phyloP scores from a whole-genome alignment of 2,888 invertebrate genomes.

The Diaphora mendica region DNA sequence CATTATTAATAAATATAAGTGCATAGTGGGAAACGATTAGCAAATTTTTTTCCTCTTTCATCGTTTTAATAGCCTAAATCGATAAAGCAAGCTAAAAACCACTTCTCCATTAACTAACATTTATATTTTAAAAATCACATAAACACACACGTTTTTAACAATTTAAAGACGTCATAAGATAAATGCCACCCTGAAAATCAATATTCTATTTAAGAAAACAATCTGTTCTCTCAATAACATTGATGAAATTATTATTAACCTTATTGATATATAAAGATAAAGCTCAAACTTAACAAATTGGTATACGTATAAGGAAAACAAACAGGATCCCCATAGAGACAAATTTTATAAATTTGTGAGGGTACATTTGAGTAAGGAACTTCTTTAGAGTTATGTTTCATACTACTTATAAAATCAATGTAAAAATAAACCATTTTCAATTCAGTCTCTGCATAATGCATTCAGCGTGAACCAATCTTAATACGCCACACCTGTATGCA shows the following conservation, averaged over 20 bases:
- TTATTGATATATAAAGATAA: background rate
- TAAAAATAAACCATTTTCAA: background rate
- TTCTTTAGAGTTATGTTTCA: background rate
- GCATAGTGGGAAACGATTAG: too few species aligned
- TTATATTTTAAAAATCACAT: too few species aligned
- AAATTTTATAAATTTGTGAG: background rate
- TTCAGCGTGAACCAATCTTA: constrained; percentile 28
- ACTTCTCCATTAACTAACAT: background rate
- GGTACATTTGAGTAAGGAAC: background rate
- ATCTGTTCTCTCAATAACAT: background rate
- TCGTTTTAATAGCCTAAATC: too few species aligned
- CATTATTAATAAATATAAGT: too few species aligned
- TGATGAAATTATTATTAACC: background rate
- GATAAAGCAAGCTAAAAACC: too few species aligned
- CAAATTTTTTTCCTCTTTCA: too few species aligned
- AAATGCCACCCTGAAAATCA: background rate
- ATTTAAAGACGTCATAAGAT: too few species aligned
- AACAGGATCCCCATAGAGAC: background rate
- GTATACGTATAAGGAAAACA: background rate
- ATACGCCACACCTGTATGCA: constrained; percentile 41
- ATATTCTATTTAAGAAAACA: background rate
- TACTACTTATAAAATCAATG: background rate
- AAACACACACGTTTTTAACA: too few species aligned
- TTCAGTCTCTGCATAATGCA: constrained; percentile 3
- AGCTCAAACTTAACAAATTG: background rate